These are phyloP conservation scores for Trimorus sp. DNA, from an alignment of 2,888 invertebrate genomes.

Conservation along the genomic window DNA sequence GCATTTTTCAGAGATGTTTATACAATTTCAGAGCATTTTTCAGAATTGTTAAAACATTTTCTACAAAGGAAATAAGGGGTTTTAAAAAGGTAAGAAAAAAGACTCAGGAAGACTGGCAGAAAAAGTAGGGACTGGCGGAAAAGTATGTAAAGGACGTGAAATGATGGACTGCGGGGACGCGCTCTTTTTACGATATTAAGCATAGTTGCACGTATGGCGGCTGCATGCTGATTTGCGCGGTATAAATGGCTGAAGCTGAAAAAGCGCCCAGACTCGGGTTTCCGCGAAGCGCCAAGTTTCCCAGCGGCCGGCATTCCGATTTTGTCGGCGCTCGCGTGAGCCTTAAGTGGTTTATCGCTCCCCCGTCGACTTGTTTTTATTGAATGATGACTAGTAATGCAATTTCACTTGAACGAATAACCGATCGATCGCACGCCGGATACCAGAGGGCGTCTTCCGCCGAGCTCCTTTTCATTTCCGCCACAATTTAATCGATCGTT, in stretches of 20 bases:
- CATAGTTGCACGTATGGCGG: slow-evolving; percentile 55
- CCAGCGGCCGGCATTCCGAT: slow-evolving; percentile 55
- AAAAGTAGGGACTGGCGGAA: not conserved
- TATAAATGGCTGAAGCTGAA: slow-evolving; percentile 53
- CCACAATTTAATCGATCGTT: not conserved
- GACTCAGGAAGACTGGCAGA: not conserved
- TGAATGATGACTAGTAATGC: slow-evolving; percentile 78
- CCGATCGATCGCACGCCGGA: slow-evolving; percentile 77
- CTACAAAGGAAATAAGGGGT: not conserved
- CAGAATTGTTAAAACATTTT: too few species aligned
- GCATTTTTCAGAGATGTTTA: too few species aligned
- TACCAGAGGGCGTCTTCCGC: slow-evolving; percentile 74
- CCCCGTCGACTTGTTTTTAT: slow-evolving; percentile 77
- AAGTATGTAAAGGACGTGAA: not conserved
- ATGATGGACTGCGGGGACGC: not conserved
- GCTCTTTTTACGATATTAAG: slow-evolving; percentile 29
- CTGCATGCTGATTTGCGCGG: slow-evolving; percentile 55
- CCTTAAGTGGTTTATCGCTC: slow-evolving; percentile 79
- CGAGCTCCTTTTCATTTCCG: slow-evolving; percentile 70
- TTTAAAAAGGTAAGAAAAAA: not conserved
- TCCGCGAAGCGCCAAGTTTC: slow-evolving; percentile 58
- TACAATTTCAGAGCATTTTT: too few species aligned
- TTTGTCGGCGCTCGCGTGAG: slow-evolving; percentile 69
- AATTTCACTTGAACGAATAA: slow-evolving; percentile 79
- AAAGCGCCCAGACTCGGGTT: slow-evolving; percentile 47